Base-by-base conservation (phyloP, 1,140 invertebrate genomes). In the Bradynema listronoti region DNA sequence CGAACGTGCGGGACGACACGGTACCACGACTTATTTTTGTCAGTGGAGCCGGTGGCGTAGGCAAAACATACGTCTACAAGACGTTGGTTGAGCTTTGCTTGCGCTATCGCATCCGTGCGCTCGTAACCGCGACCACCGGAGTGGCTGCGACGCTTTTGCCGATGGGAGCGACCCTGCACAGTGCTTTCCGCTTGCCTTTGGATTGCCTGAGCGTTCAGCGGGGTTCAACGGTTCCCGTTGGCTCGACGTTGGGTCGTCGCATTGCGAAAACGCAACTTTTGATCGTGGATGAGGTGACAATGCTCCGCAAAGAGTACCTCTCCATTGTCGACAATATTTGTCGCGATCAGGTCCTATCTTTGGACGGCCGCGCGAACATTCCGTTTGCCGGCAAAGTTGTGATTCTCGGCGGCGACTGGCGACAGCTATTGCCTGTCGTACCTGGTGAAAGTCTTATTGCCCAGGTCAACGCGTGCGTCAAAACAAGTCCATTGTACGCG, bases 301-400 rank as follows among this genome's bases (percentile, higher is more conserved):
- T 60, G 58, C 33, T 59, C 0, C 9, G 32, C 1, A 60, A 14
- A 14, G 45, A 36, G 4, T 7, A 58, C 2, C 33, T 60, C 2
- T 34, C 56, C 27, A 41, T 32, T 29, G 55, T 61, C 9, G 56
- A 60, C 30, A 9, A 24, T 9, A 19, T 60, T 9, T 60, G 56
- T 41, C 22, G 55, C 4, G n/a, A n/a, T n/a, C n/a, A n/a, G n/a
- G 39, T 16, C 1, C 56, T 53, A 19, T 22, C 56, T 0, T 14
- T 41, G 5, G 6, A 16, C 1, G 27, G 45, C 22, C 9, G 30
- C 9, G 29, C 43, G 5, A 29, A 43, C 7, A 52, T 43, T 41
- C 67, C 63, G 36, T 79, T 72, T 58, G 69, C 71, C 32, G 68
- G 76, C 7, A 65, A 68, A 57, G 42, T 63, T 9, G 53, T 73